A percentile compares a stretch with the other conserved stretches of the same genome.
Conservation (phyloP, 2,113 vertebrate species). For the Brachyhypopomus occidentalis region DNA sequence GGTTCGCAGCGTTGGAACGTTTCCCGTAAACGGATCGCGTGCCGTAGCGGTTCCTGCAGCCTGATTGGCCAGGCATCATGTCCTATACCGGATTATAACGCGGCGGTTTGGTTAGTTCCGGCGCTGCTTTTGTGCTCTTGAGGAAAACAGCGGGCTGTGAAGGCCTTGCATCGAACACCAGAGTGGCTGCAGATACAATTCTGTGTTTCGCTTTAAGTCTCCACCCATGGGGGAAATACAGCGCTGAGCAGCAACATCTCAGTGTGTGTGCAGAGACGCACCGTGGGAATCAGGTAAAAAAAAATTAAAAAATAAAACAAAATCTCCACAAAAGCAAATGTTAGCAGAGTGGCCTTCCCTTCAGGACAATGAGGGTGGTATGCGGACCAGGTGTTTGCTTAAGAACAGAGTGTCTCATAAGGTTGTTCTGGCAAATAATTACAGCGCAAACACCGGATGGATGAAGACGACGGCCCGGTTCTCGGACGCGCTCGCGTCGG, state of each 20-base stretch:
- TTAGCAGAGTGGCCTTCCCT: constrained; percentile 26
- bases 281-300: constrained; percentile 15
- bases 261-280: not conserved
- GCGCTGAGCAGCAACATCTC: not conserved
- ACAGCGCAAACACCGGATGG: constrained; percentile 63
- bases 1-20: too few species aligned
- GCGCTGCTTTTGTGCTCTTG: too few species aligned
- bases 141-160: not conserved
- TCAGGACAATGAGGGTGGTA: not conserved
- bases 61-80: too few species aligned
- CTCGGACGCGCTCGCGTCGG: not conserved
- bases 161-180: too few species aligned
- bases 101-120: too few species aligned
- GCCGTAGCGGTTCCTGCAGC: too few species aligned
- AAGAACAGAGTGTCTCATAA: not conserved
- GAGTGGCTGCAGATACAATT: too few species aligned
- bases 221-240: not conserved
- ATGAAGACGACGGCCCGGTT: constrained; percentile 15
- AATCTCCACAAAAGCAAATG: not conserved
- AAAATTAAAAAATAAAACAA: constrained; percentile 19
- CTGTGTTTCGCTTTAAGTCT: too few species aligned
- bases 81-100: too few species aligned
- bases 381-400: too few species aligned
- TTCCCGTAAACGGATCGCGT: too few species aligned
- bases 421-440: constrained; percentile 63